These are phyloP conservation scores for Petrolisthes cinctipes DNA, from an alignment of 2,888 invertebrate species.

Conservation along the genomic window DNA sequence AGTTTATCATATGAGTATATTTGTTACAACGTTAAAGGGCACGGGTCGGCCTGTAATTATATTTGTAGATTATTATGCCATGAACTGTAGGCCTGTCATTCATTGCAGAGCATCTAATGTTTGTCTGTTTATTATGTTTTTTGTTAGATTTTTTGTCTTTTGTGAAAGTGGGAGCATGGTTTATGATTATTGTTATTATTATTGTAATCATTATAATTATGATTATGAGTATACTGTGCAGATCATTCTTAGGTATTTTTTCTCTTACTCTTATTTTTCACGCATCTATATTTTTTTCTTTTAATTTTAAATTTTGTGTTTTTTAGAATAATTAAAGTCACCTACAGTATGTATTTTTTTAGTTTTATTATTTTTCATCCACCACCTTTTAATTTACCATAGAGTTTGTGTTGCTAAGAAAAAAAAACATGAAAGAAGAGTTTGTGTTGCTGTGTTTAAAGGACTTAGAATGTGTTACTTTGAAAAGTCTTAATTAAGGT, in stretches of 20 bases:
- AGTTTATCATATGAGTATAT: conserved; percentile 24
- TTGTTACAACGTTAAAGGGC: conserved; percentile 26
- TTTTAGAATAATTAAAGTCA: conserved; percentile 63
- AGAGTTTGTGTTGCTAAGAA: too few species aligned
- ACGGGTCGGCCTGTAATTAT: conserved; percentile 36
- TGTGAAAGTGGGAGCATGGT: conserved; percentile 45
- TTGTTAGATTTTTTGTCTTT: conserved; percentile 34
- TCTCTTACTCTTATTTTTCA: conserved; percentile 47
- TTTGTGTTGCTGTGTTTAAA: too few species aligned
- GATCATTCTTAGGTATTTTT: conserved; percentile 44
- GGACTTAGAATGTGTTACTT: too few species aligned
- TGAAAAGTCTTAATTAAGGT: too few species aligned
- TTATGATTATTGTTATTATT: conserved; percentile 36
- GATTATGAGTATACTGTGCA: conserved; percentile 41
- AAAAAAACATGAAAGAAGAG: too few species aligned
- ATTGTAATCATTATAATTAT: conserved; percentile 35
- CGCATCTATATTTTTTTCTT: conserved; percentile 41
- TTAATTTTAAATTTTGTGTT: conserved; percentile 59
- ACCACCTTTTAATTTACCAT: conserved; percentile 13
- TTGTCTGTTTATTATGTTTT: conserved; percentile 21
- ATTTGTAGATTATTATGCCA: conserved; percentile 34
- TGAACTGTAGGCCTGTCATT: conserved; percentile 36
- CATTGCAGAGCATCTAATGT: conserved; percentile 26
- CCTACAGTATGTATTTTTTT: conserved; percentile 47
- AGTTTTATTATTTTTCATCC: conserved; percentile 42